Base-by-base conservation (phyloP, 2,888 invertebrate species). In the Morpho helenor region DNA sequence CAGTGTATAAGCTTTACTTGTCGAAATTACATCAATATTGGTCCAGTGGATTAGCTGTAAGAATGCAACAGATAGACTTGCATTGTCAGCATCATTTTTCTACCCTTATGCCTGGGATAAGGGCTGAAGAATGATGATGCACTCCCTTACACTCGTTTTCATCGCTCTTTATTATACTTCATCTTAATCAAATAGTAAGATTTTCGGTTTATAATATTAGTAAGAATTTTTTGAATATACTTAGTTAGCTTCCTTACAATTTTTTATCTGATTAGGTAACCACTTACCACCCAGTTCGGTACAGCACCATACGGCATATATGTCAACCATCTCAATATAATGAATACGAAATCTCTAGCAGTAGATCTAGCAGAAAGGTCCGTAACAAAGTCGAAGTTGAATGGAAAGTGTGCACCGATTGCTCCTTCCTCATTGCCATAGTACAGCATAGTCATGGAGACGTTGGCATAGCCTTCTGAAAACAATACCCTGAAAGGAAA, bases 221-320 rank as follows among this genome's bases (percentile, higher is more conserved):
- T 31, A 31, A 3, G 31, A 5, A 31, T 5, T 31, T 16, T 16
- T 16, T 16, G 2, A 16, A 31, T 31, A 31, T 31, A 31, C 31
- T 31, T 5, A 31, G 5, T 31, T 5, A 31, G 5, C 31, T 31
- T 31, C 0, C 31, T 31, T 31, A 31, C 31, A 5, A 3, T 31
- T 31, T 31, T 3, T 31, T 3, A 31, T 5, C 31, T 31, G 5
- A 23, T 8, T n/a, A n/a, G 8, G 3, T 40, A 5, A 41, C 7
- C 41, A 44, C 92, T 82, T 69, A 94, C 93, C 83, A 93, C 93
- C 94, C 94, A 94, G 74, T 94, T 94, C 43, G 94, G 87, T 56
- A 91, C 91, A 8, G 80, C 82, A 0, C 90, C 91, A 22, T 77
- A 63, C 0, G 94, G 94, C 90, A 94, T 91, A 49, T 91, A 87